Evolutionary conservation across 1,140 invertebrate genomes (phyloP).

Genomic region (Aphidius gifuensis): DNA sequence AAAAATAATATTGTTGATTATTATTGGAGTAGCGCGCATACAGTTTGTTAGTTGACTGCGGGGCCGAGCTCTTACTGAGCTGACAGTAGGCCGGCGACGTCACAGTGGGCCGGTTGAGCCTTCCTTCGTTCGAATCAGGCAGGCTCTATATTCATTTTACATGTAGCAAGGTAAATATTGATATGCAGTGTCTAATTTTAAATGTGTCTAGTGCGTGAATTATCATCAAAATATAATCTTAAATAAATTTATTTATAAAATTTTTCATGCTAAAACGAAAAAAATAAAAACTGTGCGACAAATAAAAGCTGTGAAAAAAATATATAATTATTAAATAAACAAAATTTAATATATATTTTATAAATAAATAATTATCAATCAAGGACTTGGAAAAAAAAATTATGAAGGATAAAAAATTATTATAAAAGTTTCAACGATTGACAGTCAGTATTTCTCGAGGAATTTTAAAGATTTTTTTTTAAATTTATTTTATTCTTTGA

Average conservation of each 20-base stretch:
- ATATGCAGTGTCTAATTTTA: constrained; percentile 36
- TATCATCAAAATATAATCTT: neutral
- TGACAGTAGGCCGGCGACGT: constrained; percentile 59
- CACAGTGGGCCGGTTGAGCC: constrained; percentile 57
- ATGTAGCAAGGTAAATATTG: constrained; percentile 59
- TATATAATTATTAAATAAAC: neutral
- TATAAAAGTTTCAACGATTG: no score
- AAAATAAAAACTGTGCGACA: neutral
- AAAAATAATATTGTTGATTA: constrained; percentile 24
- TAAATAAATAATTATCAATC: no score
- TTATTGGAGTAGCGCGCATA: constrained; percentile 37
- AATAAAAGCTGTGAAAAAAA: neutral
- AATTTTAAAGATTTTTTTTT: no score
- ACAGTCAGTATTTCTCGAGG: no score
- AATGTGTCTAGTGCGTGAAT: constrained; percentile 29
- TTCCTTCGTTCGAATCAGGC: constrained; percentile 55
- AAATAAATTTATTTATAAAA: neutral
- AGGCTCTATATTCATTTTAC: constrained; percentile 57
- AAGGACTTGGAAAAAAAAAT: no score
- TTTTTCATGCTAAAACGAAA: constrained; percentile 4
- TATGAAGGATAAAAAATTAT: no score
- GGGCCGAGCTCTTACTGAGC: constrained; percentile 54
- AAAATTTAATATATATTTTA: no score
- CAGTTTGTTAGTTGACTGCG: constrained; percentile 55
- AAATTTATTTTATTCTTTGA: no score